Evolutionary conservation across 2,113 vertebrate species (phyloP).

Genomic region (Trinectes maculatus): DNA sequence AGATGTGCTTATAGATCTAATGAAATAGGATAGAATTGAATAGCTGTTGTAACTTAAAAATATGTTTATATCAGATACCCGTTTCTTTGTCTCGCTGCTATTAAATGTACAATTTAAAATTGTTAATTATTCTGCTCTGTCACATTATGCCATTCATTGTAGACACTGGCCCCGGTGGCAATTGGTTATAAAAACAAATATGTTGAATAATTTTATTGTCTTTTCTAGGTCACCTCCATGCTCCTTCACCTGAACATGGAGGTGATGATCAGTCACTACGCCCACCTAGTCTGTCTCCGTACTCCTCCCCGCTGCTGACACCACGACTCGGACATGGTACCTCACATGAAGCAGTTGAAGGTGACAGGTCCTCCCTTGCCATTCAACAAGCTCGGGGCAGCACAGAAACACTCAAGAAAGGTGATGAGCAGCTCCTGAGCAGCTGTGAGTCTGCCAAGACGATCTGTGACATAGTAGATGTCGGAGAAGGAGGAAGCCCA

Average conservation of each 20-base stretch:
- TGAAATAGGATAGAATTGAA: no score
- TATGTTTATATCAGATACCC: not conserved
- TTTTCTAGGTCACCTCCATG: slow-evolving; percentile 59
- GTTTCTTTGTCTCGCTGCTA: not conserved
- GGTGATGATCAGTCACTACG: slow-evolving; percentile 75
- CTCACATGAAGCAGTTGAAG: slow-evolving; percentile 59
- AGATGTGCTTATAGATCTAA: not conserved
- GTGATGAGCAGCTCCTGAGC: slow-evolving; percentile 86
- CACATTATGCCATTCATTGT: slow-evolving; percentile 1
- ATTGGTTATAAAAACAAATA: slow-evolving; percentile 1
- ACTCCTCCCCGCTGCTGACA: slow-evolving; percentile 76
- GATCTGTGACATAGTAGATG: slow-evolving; percentile 81
- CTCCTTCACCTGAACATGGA: slow-evolving; percentile 68
- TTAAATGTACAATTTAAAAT: not conserved
- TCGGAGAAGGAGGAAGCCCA: slow-evolving; percentile 43
- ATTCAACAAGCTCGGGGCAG: slow-evolving; percentile 76
- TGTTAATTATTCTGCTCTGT: not conserved
- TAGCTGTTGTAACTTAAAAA: no score
- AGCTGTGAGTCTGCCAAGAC: slow-evolving; percentile 95
- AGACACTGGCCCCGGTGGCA: slow-evolving; percentile 2
- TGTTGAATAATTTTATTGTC: slow-evolving; percentile 1
- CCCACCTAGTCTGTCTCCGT: slow-evolving; percentile 85
- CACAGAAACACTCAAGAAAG: slow-evolving; percentile 80
- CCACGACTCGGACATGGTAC: slow-evolving; percentile 53
- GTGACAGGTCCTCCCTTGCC: slow-evolving; percentile 45